Percentiles rank a stretch among this genome's conserved stretches.
Conservation (phyloP, 2,888 invertebrate species). For the Galeruca laticollis region DNA sequence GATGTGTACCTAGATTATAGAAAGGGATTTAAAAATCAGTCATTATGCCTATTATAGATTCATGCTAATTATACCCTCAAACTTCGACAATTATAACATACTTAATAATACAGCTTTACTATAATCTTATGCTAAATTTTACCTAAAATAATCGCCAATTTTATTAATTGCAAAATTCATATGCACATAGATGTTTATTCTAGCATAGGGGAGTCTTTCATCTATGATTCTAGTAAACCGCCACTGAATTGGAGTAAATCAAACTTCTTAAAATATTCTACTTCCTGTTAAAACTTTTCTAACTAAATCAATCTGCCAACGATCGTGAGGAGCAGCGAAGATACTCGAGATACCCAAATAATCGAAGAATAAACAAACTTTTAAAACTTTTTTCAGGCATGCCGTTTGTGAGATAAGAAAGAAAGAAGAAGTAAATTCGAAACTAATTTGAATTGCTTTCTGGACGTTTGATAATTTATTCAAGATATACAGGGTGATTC, state of each 20-base stretch:
- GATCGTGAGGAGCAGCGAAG: constrained; percentile 17
- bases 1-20: too few relatives aligned
- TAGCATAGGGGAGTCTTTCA: too few relatives aligned
- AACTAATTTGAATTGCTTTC: background rate
- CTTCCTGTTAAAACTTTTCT: constrained; percentile 27
- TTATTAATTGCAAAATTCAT: background rate
- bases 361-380: constrained; percentile 33
- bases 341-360: constrained; percentile 25
- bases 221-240: constrained; percentile 13
- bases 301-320: constrained; percentile 35
- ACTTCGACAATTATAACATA: too few relatives aligned
- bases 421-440: constrained; percentile 4
- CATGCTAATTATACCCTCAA: too few relatives aligned
- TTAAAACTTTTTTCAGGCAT: constrained; percentile 23
- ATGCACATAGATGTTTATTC: background rate
- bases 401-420: constrained; percentile 15
- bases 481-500: background rate
- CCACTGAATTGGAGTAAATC: constrained; percentile 19
- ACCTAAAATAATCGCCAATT: background rate
- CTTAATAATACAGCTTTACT: too few relatives aligned
- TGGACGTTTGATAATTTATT: background rate
- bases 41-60: too few relatives aligned
- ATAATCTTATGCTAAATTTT: too few relatives aligned
- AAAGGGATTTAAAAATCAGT: too few relatives aligned
- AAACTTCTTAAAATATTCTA: constrained; percentile 29